These are phyloP conservation scores for Zele albiditarsus DNA, from an alignment of 2,888 invertebrate species.

Conservation along the genomic window DNA sequence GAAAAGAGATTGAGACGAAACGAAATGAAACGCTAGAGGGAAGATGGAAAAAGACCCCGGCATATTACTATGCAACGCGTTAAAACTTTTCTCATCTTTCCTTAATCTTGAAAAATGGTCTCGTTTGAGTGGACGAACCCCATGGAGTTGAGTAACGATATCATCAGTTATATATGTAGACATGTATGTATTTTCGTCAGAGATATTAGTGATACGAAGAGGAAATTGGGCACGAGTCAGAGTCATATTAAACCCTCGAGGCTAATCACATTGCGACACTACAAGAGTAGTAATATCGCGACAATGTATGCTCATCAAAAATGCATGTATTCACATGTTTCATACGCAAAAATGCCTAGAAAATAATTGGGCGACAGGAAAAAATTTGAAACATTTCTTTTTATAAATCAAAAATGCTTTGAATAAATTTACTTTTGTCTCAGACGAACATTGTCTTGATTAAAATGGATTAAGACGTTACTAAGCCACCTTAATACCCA, in stretches of 20 bases:
- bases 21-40: constrained; percentile 12
- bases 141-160: constrained; percentile 6
- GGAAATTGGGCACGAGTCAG: constrained; percentile 32
- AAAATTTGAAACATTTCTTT: no score
- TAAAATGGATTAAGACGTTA: neutral
- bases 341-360: no score
- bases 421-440: constrained; percentile 29
- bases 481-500: neutral
- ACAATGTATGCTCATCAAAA: no score
- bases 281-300: no score
- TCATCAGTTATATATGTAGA: constrained; percentile 11
- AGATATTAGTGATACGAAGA: constrained; percentile 34
- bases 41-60: constrained; percentile 18
- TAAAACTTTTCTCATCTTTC: constrained; percentile 73
- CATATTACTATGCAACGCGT: constrained; percentile 55
- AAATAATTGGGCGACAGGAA: no score
- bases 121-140: constrained; percentile 43
- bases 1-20: constrained; percentile 29
- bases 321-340: no score
- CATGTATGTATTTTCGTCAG: neutral
- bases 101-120: constrained; percentile 70
- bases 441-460: neutral
- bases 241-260: constrained; percentile 53
- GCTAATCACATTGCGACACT: no score
- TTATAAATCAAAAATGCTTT: no score